Evolutionary conservation across 2,888 invertebrate genomes (phyloP), one percentile per base, ranked within the genome.

Genomic region (Pachymerium ferrugineum): DNA sequence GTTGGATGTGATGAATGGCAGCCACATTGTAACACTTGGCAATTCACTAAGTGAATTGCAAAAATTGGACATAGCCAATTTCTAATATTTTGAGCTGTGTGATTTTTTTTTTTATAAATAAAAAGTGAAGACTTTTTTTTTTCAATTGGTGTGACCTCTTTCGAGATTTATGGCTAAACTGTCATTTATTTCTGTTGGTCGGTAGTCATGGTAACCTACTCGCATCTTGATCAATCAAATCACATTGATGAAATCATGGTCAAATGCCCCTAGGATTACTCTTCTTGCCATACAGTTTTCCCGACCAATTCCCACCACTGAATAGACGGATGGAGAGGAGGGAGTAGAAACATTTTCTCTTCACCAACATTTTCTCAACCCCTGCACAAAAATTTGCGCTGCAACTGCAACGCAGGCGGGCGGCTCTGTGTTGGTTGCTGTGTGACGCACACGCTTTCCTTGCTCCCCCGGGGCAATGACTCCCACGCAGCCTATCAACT

Each of bases 211-310:
- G 70, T 19, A 70, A 70, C 70, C 4, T 8, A 25, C 29, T 33
- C 42, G 42, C 71, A 71, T 71, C 71, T 33, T 71, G 71, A 71
- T 71, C 71, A 71, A 71, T 71, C 71, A 35, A 71, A 71, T 71
- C 19, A 35, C 71, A 71, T 38, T 71, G 71, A 71, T 71, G 35
- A 71, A 71, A 71, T 71, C 71, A 71, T 38, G 71, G 70, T 30
- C 70, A 70, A 70, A 29, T 70, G 29, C 70, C 70, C 70, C 30
- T 19, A 30, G 70, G 70, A 70, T n/a, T 31, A 30, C 30, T 28
- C 14, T 29, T 29, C 33, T 30, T 31, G 29, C 19, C 5, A 30
- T 14, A 67, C 67, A 28, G 25, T 67, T 67, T 42, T 42, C 42
- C 42, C 16, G 12, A 12, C n/a, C 42, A 42, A 42, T 42, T 10